Base-by-base conservation (phyloP, 2,888 invertebrate species). In the Proisotoma minuta region DNA sequence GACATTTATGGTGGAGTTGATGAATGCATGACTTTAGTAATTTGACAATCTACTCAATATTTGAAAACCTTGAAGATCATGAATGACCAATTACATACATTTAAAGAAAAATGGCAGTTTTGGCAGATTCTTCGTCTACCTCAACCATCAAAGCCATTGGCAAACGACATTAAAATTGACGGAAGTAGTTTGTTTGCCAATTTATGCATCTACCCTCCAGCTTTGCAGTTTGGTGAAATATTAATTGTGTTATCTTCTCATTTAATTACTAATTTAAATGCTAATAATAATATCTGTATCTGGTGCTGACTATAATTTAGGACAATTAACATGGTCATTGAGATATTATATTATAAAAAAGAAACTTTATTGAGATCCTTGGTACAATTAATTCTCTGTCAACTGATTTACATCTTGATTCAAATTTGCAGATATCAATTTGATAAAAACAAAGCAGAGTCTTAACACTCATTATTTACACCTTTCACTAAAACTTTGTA, bases 1-100 rank as follows among this genome's bases (percentile, higher is more conserved):
- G 51, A 51, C 51, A 51, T 51, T 51, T 24, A 51, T 27, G 8
- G 51, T 28, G 8, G 5, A 26, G 51, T 51, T 51, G 27, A 51
- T 51, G 28, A 51, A 51, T 51, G 27, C 51, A 18, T 51, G 51
- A 27, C 51, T 27, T n/a, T 8, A 24, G 28, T 18, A 24, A 27
- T 26, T 51, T 27, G 23, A 20, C 51, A 26, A 27, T 51, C 51
- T n/a, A 18, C 26, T 15, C 51, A 51, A 51, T 51, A 51, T 51
- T 27, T 51, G 51, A 51, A 51, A 51, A 51, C 51, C 51, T 51
- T 51, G 51, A 51, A 27, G 4, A 15, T 43, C 27, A 51, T 26
- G 51, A 43, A 43, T 43, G 26, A 51, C 28, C 28, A n/a, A 51
- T 27, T 27, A 51, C n/a, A 15, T 5, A n/a, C 43, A 43, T n/a